Base-by-base conservation (phyloP, 2,888 invertebrate species). In the Synergus itoensis region DNA sequence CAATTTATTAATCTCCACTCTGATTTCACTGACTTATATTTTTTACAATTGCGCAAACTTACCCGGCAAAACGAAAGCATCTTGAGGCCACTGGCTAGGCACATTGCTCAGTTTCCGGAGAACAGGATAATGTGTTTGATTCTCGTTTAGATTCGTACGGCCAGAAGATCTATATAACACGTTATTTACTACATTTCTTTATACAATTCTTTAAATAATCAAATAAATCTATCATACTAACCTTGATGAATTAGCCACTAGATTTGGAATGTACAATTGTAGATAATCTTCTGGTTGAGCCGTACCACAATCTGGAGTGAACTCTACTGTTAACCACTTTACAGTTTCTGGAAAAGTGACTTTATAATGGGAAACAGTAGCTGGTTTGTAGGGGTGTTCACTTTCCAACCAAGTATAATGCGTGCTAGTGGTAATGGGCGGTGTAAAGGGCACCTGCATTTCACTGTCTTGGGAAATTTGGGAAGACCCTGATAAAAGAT, bases 331-430 rank as follows among this genome's bases (percentile, higher is more conserved):
- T 89, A 99, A 94, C 97, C 99, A 99, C 84, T 97, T 96, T 0
- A 99, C 97, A 84, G 94, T 94, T 3, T 96, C 94, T 0, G 99
- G 98, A 92, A 99, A 99, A 62, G 96, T 94, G 11, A 99, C 98
- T 91, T 96, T 96, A 92, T 96, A 97, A 90, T 97, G 97, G 62
- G 96, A 95, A 48, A 98, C 96, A 21, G 96, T 94, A 0, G 98
- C 96, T 62, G 97, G 96, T 92, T 97, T 97, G 92, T 99, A 99
- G 0, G 99, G 99, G 93, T 99, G 99, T 62, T 98, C 98, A 91
- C 98, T 98, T 93, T 99, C 99, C 1, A 98, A 95, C 94, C 97
- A 96, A 5, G 98, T 96, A 91, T 97, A 98, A 93, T 97, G 97
- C 89, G 96, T 95, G 81, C 97, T 96, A 1, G 97, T 97, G 76